Conservation (phyloP, 2,797 vertebrate species). For the Nannoperca australis region DNA sequence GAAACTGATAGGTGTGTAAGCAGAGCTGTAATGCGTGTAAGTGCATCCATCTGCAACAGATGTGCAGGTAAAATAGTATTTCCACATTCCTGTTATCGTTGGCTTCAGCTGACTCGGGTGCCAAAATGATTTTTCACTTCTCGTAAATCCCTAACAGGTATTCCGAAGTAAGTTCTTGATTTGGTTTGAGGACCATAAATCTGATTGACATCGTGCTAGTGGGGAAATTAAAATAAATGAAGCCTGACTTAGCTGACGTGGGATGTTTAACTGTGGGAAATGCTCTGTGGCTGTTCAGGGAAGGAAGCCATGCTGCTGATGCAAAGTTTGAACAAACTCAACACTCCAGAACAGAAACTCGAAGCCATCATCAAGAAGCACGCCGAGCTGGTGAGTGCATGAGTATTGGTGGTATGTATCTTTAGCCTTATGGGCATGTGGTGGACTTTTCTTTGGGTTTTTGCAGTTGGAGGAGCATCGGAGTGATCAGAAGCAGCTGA, state of each 20-base stretch:
- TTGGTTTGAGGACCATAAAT: neutral
- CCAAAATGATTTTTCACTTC: slow-evolving; percentile 6
- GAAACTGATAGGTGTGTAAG: slow-evolving; percentile 59
- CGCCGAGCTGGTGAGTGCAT: slow-evolving; percentile 92
- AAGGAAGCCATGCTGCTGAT: slow-evolving; percentile 95
- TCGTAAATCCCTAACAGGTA: neutral
- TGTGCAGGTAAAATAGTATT: slow-evolving; percentile 42
- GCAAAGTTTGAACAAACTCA: slow-evolving; percentile 94
- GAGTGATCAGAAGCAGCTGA: slow-evolving; percentile 94
- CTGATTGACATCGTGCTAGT: neutral
- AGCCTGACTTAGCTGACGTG: neutral
- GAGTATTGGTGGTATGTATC: neutral
- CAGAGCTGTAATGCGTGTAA: slow-evolving; percentile 45
- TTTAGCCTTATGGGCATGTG: neutral
- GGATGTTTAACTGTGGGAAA: slow-evolving; percentile 1
- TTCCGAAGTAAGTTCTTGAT: neutral
- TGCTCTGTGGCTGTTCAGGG: slow-evolving; percentile 79
- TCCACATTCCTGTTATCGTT: slow-evolving; percentile 31
- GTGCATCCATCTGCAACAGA: slow-evolving; percentile 45
- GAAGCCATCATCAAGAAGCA: slow-evolving; percentile 97
- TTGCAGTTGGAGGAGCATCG: slow-evolving; percentile 94
- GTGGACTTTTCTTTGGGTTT: slow-evolving; percentile 5
- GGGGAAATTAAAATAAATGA: neutral
- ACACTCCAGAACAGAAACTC: slow-evolving; percentile 92
- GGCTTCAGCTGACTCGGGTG: neutral